phyloP scores from a whole-genome alignment of 2,797 vertebrate species.

The Steatocranus sp. region DNA sequence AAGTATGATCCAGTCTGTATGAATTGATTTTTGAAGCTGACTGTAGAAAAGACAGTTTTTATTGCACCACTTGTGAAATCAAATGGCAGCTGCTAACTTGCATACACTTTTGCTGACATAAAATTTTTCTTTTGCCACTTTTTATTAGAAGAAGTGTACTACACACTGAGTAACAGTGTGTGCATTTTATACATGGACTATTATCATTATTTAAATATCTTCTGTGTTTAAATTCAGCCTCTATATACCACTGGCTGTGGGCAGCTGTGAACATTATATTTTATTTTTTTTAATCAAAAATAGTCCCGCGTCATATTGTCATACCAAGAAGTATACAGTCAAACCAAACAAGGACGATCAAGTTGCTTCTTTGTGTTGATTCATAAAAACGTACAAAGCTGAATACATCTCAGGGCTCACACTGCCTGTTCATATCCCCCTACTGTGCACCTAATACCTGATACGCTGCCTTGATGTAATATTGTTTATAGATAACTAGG shows the following conservation, averaged over 20 bases:
- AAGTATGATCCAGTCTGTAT: conserved; percentile 35
- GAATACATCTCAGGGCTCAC: conserved; percentile 17
- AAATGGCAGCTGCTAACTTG: background rate
- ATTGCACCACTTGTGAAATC: background rate
- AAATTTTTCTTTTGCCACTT: background rate
- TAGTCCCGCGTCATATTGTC: conserved; percentile 9
- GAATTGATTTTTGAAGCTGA: conserved; percentile 46
- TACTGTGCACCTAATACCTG: conserved; percentile 47
- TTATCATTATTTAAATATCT: background rate
- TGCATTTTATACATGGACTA: background rate
- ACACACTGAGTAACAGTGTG: background rate
- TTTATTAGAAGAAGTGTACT: background rate
- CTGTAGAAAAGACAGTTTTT: conserved; percentile 18
- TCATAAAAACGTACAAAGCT: conserved; percentile 42
- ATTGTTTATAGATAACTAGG: conserved; percentile 55
- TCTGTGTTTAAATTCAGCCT: background rate
- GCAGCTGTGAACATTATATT: conserved; percentile 10
- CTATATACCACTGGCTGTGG: background rate
- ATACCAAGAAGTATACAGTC: conserved; percentile 12
- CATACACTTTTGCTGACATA: background rate
- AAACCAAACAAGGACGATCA: conserved; percentile 11
- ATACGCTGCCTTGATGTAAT: conserved; percentile 45
- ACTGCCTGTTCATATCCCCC: conserved; percentile 22
- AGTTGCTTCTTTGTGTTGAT: conserved; percentile 39
- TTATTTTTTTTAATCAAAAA: conserved; percentile 5